Evolutionary conservation across 2,113 vertebrate genomes (phyloP).

Genomic region (Vicugna pacos): DNA sequence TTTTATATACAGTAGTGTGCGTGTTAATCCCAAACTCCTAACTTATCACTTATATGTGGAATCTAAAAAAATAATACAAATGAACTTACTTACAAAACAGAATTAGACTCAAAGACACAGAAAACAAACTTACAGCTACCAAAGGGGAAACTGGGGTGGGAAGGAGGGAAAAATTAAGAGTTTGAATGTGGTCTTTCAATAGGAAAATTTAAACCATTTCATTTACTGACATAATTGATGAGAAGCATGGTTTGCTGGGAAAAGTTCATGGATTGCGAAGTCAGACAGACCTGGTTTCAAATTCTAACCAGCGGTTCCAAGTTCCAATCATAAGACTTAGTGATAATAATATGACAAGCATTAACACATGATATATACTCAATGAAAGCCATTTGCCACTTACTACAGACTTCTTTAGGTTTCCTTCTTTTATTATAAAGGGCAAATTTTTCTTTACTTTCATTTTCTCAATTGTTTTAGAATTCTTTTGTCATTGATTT

Average conservation of each 20-base stretch:
- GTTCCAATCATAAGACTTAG: neutral
- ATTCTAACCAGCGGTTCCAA: neutral
- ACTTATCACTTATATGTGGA: no score
- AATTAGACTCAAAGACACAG: no score
- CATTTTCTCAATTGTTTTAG: slow-evolving; percentile 1
- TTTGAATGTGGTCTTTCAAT: neutral
- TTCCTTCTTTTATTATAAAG: neutral
- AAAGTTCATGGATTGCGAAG: neutral
- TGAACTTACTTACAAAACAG: no score
- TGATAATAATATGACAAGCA: neutral
- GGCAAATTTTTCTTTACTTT: slow-evolving; percentile 4
- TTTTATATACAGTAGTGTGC: no score
- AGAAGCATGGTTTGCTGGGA: neutral
- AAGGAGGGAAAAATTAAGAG: no score
- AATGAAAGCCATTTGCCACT: neutral
- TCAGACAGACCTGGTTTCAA: neutral
- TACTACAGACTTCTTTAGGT: neutral
- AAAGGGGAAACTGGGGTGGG: no score
- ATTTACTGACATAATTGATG: neutral
- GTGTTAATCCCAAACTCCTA: no score
- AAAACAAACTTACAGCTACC: no score
- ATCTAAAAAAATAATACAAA: no score
- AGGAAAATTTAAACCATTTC: neutral
- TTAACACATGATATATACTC: neutral
- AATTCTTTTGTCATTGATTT: slow-evolving; percentile 11